These are phyloP conservation scores for Pteropus rufus DNA, from an alignment of 2,797 vertebrate species.

Conservation along the genomic window DNA sequence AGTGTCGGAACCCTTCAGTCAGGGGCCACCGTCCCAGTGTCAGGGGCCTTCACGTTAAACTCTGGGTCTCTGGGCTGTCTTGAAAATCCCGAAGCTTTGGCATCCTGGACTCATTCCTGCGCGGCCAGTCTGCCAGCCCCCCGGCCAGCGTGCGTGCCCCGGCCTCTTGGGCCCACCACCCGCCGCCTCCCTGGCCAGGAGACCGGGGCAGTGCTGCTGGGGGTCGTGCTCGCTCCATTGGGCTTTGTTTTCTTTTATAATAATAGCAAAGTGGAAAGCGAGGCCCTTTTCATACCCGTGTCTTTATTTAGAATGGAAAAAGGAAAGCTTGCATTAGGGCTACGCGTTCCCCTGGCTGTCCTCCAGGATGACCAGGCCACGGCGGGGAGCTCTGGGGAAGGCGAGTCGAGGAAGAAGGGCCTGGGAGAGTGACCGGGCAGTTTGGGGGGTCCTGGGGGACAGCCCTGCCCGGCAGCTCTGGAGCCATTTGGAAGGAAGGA, in stretches of 20 bases:
- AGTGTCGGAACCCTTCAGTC: fast-evolving
- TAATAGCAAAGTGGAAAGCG: not conserved
- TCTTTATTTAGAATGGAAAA: not conserved
- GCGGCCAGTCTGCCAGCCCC: not conserved
- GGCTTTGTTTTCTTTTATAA: not conserved
- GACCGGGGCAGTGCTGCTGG: not conserved
- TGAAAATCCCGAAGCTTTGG: not conserved
- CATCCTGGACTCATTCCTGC: not conserved
- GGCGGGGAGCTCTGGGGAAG: not conserved
- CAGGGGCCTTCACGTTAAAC: not conserved
- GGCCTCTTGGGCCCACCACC: not conserved
- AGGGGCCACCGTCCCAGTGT: fast-evolving
- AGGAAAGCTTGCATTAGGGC: fast-evolving
- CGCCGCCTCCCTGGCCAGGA: not conserved
- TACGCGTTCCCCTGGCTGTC: fast-evolving
- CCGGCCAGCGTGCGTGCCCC: too few species aligned
- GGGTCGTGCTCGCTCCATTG: fast-evolving
- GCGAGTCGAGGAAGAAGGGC: not conserved
- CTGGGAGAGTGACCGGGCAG: not conserved
- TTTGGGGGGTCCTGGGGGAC: not conserved
- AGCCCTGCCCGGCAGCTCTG: not conserved
- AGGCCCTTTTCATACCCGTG: not conserved
- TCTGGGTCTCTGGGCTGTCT: not conserved
- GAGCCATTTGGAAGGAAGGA: not conserved
- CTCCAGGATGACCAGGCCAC: not conserved